A percentile compares a stretch with the other conserved stretches of the same genome.
Evolutionary conservation across 2,113 vertebrate species (phyloP).

Genomic region (Oryzias celebensis): DNA sequence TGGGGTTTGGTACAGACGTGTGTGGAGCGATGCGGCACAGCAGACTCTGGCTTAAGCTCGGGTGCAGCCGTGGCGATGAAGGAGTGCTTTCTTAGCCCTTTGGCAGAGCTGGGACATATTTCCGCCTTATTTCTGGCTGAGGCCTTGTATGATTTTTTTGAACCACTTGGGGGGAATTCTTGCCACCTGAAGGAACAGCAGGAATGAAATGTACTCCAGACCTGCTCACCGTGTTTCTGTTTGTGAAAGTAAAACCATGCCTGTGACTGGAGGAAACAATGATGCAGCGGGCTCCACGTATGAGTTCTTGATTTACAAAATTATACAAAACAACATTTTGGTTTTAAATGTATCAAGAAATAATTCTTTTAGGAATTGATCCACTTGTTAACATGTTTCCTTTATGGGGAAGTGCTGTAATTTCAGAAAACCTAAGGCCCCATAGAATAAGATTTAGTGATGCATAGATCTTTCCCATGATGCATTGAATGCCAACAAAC

Average conservation of each 20-base stretch:
- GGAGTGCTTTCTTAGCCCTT: neutral
- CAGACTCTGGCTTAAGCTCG: conserved; percentile 11
- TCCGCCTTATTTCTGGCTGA: neutral
- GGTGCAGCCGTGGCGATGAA: neutral
- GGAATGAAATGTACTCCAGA: no score
- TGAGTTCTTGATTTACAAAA: neutral
- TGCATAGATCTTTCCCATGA: no score
- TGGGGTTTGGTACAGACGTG: conserved; percentile 14
- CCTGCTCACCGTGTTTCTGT: no score
- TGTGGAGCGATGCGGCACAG: conserved; percentile 10
- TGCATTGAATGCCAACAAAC: no score
- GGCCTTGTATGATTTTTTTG: neutral
- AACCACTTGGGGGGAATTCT: no score
- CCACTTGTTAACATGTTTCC: no score
- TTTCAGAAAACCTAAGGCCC: no score
- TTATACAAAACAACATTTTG: neutral
- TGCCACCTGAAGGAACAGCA: no score
- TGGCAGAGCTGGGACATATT: neutral
- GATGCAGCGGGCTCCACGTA: neutral
- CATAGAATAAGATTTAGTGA: no score
- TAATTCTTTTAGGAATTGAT: no score
- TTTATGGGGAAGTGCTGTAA: no score
- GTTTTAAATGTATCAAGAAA: neutral
- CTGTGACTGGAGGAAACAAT: neutral
- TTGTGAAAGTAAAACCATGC: neutral